Evolutionary conservation across 2,888 invertebrate species (phyloP).

Genomic region (Brachyptera risi): DNA sequence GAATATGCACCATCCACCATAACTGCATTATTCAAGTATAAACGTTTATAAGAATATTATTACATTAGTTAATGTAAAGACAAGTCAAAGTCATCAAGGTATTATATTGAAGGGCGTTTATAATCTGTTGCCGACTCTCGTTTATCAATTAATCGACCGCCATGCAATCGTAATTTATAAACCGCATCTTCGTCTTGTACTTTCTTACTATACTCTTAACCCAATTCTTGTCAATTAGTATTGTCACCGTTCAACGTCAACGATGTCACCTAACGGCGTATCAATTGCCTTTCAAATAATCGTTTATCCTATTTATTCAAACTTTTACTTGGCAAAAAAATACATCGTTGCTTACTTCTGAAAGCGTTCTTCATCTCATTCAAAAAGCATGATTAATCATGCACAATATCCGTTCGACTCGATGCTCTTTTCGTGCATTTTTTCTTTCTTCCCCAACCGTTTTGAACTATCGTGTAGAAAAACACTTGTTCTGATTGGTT

Average conservation of each 20-base stretch:
- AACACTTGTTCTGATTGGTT: background rate
- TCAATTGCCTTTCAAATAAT: background rate
- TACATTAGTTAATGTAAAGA: no score
- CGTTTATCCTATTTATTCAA: background rate
- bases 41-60: no score
- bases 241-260: background rate
- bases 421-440: background rate
- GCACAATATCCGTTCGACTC: conserved; percentile 15
- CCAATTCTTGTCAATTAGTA: no score
- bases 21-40: no score
- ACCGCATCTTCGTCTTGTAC: no score
- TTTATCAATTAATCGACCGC: no score
- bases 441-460: background rate
- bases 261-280: background rate
- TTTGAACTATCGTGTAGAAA: background rate
- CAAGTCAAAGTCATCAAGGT: no score
- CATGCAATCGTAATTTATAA: no score
- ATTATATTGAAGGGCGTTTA: no score
- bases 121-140: no score
- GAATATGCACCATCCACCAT: no score
- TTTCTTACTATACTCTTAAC: no score
- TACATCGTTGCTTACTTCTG: conserved; percentile 19
- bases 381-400: conserved; percentile 25
- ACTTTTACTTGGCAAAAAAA: background rate
- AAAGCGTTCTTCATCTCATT: conserved; percentile 18